Evolutionary conservation across 2,797 vertebrate species (phyloP).

Genomic region (Amblyopsis hoosieri): DNA sequence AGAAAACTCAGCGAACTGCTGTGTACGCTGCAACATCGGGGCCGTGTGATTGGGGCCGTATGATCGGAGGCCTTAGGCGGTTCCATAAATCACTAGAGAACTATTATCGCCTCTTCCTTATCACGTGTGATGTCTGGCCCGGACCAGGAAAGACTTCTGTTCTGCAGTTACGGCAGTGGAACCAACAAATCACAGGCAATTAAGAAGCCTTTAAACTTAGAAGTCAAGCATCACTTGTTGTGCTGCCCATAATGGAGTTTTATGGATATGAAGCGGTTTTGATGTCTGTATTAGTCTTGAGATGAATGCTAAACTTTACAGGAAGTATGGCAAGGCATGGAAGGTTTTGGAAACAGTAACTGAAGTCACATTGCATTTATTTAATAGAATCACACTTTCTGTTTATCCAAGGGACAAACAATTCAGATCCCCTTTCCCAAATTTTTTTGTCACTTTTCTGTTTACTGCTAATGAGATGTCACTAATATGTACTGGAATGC

Average conservation of each 20-base stretch:
- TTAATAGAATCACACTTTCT: slow-evolving; percentile 71
- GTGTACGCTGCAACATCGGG: too few relatives aligned
- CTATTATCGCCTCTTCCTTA: slow-evolving; percentile 28
- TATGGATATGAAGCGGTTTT: slow-evolving; percentile 65
- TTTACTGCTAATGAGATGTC: slow-evolving; percentile 83
- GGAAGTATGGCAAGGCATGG: slow-evolving; percentile 34
- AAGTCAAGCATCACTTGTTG: slow-evolving; percentile 75
- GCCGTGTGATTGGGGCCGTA: too few relatives aligned
- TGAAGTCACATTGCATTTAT: slow-evolving; percentile 62
- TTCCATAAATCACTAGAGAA: slow-evolving; percentile 26
- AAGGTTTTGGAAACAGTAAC: slow-evolving; percentile 21
- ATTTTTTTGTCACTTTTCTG: slow-evolving; percentile 81
- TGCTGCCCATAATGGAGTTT: slow-evolving; percentile 67
- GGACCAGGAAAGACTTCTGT: slow-evolving; percentile 20
- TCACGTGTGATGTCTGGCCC: background rate
- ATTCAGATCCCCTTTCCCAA: slow-evolving; percentile 67
- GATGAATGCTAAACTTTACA: slow-evolving; percentile 61
- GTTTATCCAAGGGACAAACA: slow-evolving; percentile 70
- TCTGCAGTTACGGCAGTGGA: slow-evolving; percentile 44
- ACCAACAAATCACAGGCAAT: slow-evolving; percentile 70
- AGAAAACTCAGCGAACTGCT: too few relatives aligned
- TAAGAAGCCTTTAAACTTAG: slow-evolving; percentile 74
- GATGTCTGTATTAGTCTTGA: slow-evolving; percentile 52
- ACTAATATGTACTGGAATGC: slow-evolving; percentile 84
- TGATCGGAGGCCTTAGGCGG: slow-evolving; percentile 19